These are phyloP conservation scores for Oenanthe oenanthe DNA, from an alignment of 2,113 vertebrate genomes.

Conservation along the genomic window DNA sequence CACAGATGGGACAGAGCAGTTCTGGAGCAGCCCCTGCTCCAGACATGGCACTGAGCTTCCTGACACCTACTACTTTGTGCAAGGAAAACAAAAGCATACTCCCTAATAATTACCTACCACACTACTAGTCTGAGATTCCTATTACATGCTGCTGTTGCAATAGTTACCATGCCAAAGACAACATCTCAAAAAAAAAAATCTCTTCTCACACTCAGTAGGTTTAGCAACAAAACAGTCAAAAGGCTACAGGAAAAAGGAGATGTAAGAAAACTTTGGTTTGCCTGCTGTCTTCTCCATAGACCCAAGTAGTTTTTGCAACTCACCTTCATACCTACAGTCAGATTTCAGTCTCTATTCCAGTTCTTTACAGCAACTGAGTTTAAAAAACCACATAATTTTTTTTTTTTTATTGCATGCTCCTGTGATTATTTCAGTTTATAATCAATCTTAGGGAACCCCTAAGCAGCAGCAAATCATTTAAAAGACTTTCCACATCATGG, in stretches of 20 bases:
- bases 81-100: not conserved
- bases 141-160: not conserved
- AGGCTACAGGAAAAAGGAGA: not conserved
- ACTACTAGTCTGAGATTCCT: not conserved
- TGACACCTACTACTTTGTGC: not conserved
- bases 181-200: not conserved
- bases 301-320: not conserved
- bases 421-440: not conserved
- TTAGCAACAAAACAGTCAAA: not conserved
- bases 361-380: not conserved
- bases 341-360: not conserved
- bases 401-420: not conserved
- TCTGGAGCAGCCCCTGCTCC: not conserved
- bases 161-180: not conserved
- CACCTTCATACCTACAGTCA: not conserved
- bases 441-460: not conserved
- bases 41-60: not conserved
- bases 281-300: not conserved
- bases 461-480: constrained; percentile 15
- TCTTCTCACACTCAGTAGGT: not conserved
- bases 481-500: not conserved
- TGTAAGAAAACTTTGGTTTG: not conserved
- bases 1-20: not conserved
- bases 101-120: not conserved
- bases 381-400: not conserved